A percentile compares a stretch with the other conserved stretches of the same genome.
These are phyloP conservation scores for Hydropsyche tenuis DNA, from an alignment of 1,140 invertebrate genomes.

Conservation along the genomic window DNA sequence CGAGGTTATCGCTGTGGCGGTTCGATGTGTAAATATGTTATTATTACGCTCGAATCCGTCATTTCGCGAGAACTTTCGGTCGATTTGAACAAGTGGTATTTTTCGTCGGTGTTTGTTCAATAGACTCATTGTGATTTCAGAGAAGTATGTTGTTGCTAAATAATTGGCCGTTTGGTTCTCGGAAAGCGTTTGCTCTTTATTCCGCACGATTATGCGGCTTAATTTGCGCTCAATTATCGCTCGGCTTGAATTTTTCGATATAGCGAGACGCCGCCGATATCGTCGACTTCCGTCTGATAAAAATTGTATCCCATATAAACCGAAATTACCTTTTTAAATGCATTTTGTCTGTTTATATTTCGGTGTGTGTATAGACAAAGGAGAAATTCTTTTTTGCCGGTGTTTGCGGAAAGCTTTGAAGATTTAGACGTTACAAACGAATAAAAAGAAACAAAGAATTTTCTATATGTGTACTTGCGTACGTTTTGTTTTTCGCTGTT, in stretches of 20 bases:
- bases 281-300: too few species aligned
- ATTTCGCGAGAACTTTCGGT: too few species aligned
- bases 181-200: slow-evolving; percentile 2
- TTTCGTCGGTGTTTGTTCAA: not conserved
- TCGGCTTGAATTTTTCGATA: not conserved
- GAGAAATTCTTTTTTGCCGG: too few species aligned
- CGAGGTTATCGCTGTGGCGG: too few species aligned
- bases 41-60: too few species aligned
- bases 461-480: not conserved
- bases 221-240: slow-evolving; percentile 1
- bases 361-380: too few species aligned
- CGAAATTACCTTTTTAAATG: too few species aligned
- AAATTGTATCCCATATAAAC: too few species aligned
- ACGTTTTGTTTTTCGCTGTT: not conserved
- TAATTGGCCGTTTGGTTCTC: slow-evolving; percentile 9
- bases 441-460: not conserved
- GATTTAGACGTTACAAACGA: slow-evolving; percentile 7
- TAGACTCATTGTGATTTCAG: slow-evolving; percentile 1
- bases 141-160: not conserved
- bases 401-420: not conserved
- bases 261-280: too few species aligned
- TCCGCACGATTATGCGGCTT: slow-evolving; percentile 8
- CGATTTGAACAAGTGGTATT: too few species aligned
- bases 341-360: too few species aligned
- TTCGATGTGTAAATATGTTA: too few species aligned